A percentile compares a stretch with the other conserved stretches of the same genome.
Evolutionary conservation across 2,797 vertebrate species (phyloP).

Genomic region (Delichon dasypus): DNA sequence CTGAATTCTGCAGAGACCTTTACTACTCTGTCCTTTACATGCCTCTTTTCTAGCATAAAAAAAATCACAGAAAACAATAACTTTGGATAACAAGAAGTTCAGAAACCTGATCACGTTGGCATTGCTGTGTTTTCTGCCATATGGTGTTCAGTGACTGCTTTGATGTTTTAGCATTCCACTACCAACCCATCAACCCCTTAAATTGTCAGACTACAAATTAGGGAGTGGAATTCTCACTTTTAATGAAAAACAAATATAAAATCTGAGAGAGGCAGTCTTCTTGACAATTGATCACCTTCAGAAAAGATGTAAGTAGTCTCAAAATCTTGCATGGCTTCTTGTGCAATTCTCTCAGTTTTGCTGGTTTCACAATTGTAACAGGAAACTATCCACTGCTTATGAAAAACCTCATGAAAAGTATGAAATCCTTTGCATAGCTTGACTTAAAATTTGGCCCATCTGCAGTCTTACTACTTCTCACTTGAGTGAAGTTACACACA

Average conservation of each 20-base stretch:
- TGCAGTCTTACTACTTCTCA: not conserved
- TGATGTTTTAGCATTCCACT: not conserved
- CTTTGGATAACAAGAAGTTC: not conserved
- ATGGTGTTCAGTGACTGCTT: not conserved
- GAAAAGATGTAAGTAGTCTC: not conserved
- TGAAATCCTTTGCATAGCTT: not conserved
- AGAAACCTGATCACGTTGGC: not conserved
- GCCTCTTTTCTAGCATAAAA: not conserved
- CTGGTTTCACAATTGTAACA: not conserved
- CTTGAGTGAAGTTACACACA: not conserved
- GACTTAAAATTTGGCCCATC: not conserved
- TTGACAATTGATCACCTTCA: not conserved
- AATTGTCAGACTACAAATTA: not conserved
- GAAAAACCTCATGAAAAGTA: not conserved
- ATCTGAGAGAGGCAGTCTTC: not conserved
- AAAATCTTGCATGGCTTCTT: not conserved
- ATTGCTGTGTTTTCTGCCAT: not conserved
- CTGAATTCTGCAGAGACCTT: not conserved
- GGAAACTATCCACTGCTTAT: not conserved
- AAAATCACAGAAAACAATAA: not conserved
- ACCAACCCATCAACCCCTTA: not conserved
- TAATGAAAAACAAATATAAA: not conserved
- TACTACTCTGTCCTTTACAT: not conserved
- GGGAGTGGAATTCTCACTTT: not conserved
- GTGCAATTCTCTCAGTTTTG: not conserved